These are phyloP conservation scores for Cryptops parisi DNA, from an alignment of 2,888 invertebrate genomes.

Conservation along the genomic window DNA sequence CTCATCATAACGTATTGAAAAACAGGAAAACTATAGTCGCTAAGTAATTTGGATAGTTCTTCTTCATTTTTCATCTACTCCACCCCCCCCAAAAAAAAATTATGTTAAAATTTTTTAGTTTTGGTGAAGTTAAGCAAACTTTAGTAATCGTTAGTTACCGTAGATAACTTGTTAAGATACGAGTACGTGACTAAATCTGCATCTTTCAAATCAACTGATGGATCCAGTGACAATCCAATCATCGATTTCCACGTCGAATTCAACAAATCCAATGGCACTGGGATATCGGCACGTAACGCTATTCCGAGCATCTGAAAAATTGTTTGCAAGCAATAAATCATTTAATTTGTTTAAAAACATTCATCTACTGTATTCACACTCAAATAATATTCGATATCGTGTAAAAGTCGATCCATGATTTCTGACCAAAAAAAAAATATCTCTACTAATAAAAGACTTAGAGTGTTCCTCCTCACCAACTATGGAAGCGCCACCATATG, in stretches of 20 bases:
- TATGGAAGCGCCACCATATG: too few species aligned
- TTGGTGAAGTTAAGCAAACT: too few species aligned
- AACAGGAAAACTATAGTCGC: constrained; percentile 25
- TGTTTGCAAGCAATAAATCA: too few species aligned
- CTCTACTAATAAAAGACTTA: too few species aligned
- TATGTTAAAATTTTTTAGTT: too few species aligned
- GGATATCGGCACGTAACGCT: constrained; percentile 31
- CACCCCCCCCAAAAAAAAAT: too few species aligned
- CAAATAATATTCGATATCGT: too few species aligned
- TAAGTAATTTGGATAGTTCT: constrained; percentile 27
- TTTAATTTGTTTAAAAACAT: too few species aligned
- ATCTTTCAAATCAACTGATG: constrained; percentile 28
- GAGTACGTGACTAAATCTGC: constrained; percentile 31
- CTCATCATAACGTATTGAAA: constrained; percentile 27
- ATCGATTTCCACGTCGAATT: constrained; percentile 29
- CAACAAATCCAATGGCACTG: constrained; percentile 29
- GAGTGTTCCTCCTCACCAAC: too few species aligned
- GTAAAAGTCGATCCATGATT: too few species aligned
- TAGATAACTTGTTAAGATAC: constrained; percentile 31
- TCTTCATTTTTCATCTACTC: constrained; percentile 28
- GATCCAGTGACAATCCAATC: constrained; percentile 27
- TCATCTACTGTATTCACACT: too few species aligned
- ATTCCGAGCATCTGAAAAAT: constrained; percentile 29
- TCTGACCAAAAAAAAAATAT: too few species aligned
- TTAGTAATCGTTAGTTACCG: constrained; percentile 26